These are phyloP conservation scores for Mionectes macconnelli DNA, from an alignment of 2,113 vertebrate species.

Conservation along the genomic window DNA sequence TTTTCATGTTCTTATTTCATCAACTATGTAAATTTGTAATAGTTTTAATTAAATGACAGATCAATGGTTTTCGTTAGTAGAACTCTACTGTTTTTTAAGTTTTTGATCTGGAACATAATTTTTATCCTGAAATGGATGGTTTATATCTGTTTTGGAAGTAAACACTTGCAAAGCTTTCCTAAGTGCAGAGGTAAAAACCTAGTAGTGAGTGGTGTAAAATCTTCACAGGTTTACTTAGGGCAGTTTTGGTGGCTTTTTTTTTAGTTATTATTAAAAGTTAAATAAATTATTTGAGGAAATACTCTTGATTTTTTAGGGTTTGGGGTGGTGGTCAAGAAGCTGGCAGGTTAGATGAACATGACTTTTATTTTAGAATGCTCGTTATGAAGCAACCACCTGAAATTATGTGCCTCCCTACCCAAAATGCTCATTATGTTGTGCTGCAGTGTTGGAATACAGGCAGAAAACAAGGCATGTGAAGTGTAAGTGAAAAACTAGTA, in stretches of 20 bases:
- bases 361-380: background rate
- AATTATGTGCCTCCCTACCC: background rate
- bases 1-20: background rate
- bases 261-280: background rate
- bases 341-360: accelerated
- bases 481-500: background rate
- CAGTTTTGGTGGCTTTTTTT: no score
- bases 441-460: background rate
- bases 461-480: background rate
- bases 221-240: background rate
- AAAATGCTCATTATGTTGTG: background rate
- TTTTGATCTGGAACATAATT: background rate
- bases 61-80: background rate
- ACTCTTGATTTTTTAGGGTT: background rate
- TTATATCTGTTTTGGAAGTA: background rate
- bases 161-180: background rate
- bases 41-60: background rate
- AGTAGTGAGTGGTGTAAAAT: background rate
- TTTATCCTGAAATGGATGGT: background rate
- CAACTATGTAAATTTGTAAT: background rate
- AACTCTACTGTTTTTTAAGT: background rate
- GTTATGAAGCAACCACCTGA: background rate
- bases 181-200: background rate
- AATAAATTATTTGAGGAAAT: background rate
- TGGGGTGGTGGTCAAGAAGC: background rate